Evolutionary conservation across 2,888 invertebrate genomes (phyloP).

Genomic region (Rhyacophila evoluta): DNA sequence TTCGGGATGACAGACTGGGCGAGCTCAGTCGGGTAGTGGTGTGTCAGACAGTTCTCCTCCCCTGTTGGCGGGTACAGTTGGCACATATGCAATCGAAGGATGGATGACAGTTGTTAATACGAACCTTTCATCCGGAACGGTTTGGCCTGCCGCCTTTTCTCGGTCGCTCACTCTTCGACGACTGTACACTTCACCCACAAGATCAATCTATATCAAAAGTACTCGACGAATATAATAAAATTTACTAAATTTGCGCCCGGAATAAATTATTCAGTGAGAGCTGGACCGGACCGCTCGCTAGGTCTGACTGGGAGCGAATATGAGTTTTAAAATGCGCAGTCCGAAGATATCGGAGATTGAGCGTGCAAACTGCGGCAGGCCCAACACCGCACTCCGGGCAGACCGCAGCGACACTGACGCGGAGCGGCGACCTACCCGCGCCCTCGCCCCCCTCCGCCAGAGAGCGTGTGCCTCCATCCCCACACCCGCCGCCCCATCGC

Average conservation of each 20-base stretch:
- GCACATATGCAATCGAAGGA: conserved; percentile 13
- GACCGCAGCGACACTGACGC: conserved; percentile 51
- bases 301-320: conserved; percentile 27
- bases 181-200: conserved; percentile 23
- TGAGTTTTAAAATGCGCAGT: conserved; percentile 5
- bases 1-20: not conserved
- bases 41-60: not conserved
- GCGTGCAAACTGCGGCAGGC: conserved; percentile 45
- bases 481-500: not conserved
- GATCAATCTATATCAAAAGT: conserved; percentile 4
- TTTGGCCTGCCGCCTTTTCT: conserved; percentile 24
- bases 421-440: conserved; percentile 37
- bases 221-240: not conserved
- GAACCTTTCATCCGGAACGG: conserved; percentile 22
- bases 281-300: conserved; percentile 12
- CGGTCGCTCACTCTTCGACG: conserved; percentile 6
- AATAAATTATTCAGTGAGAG: not conserved
- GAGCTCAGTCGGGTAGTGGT: not conserved
- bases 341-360: conserved; percentile 15
- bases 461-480: not conserved
- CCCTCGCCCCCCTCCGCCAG: conserved; percentile 26
- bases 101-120: conserved; percentile 9
- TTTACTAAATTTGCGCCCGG: not conserved
- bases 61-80: not conserved
- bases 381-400: conserved; percentile 45